phyloP scores from a whole-genome alignment of 2,113 vertebrate species.

The Tetrao urogallus region DNA sequence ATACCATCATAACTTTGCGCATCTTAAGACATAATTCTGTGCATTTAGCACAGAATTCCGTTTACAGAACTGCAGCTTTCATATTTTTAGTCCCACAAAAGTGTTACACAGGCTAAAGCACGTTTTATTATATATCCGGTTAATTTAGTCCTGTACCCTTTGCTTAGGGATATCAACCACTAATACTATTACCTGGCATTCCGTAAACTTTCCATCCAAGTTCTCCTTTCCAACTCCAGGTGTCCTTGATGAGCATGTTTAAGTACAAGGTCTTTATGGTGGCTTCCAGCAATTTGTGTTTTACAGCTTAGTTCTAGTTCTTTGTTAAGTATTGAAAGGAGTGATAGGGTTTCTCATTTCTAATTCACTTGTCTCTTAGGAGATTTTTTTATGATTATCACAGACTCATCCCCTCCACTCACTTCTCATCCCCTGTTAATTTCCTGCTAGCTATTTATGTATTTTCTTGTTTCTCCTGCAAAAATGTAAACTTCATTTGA shows the following conservation, averaged over 20 bases:
- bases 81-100: background rate
- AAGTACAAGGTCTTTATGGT: background rate
- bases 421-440: constrained; percentile 9
- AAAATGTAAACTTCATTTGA: background rate
- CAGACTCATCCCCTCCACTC: background rate
- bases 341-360: background rate
- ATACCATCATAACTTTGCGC: background rate
- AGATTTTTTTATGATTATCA: background rate
- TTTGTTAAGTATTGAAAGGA: background rate
- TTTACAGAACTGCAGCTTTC: background rate
- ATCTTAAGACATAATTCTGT: background rate
- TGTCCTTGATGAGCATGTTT: background rate
- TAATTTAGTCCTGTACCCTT: background rate
- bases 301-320: background rate
- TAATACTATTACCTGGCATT: background rate
- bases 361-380: constrained; percentile 2
- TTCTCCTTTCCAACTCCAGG: background rate
- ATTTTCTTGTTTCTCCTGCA: background rate
- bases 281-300: background rate
- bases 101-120: background rate
- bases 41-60: background rate
- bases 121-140: background rate
- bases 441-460: background rate
- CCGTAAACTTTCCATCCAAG: background rate
- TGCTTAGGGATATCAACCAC: background rate